These are phyloP conservation scores for Oscheius onirici DNA, from an alignment of 2,888 invertebrate genomes.

Conservation along the genomic window DNA sequence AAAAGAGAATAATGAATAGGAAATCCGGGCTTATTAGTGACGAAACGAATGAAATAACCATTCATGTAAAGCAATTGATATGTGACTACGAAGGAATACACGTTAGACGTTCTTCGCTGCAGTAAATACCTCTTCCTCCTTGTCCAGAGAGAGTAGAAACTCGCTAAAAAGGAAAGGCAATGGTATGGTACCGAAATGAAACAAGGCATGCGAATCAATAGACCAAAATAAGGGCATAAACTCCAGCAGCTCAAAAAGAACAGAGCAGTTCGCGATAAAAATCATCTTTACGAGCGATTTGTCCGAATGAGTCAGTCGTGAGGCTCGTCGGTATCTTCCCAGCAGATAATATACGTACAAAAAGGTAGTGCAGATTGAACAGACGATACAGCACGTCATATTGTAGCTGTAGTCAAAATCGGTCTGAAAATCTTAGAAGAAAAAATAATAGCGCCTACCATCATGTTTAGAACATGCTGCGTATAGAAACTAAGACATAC, in stretches of 20 bases:
- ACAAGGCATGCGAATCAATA: constrained; percentile 64
- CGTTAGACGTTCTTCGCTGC: constrained; percentile 7
- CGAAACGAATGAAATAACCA: too few species aligned
- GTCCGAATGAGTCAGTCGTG: constrained; percentile 38
- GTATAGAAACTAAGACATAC: constrained; percentile 29
- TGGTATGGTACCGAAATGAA: constrained; percentile 62
- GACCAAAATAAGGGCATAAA: constrained; percentile 61
- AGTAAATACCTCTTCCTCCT: not conserved
- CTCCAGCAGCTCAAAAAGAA: constrained; percentile 59
- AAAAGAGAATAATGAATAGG: not conserved
- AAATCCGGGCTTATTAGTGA: not conserved
- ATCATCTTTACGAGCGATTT: constrained; percentile 41
- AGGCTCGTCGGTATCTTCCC: constrained; percentile 5
- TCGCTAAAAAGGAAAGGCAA: constrained; percentile 51
- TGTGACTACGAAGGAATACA: not conserved
- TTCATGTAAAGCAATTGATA: too few species aligned
- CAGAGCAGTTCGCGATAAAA: constrained; percentile 44
- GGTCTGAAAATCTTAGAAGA: constrained; percentile 34
- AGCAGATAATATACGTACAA: constrained; percentile 48
- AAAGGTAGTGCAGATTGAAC: constrained; percentile 42
- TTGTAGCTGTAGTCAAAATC: constrained; percentile 63
- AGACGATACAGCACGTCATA: constrained; percentile 54
- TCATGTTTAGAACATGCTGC: constrained; percentile 38
- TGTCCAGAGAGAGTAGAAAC: constrained; percentile 35
- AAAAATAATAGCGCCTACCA: constrained; percentile 31